phyloP scores from a whole-genome alignment of 2,113 vertebrate genomes.

The Rhinogobius similis region DNA sequence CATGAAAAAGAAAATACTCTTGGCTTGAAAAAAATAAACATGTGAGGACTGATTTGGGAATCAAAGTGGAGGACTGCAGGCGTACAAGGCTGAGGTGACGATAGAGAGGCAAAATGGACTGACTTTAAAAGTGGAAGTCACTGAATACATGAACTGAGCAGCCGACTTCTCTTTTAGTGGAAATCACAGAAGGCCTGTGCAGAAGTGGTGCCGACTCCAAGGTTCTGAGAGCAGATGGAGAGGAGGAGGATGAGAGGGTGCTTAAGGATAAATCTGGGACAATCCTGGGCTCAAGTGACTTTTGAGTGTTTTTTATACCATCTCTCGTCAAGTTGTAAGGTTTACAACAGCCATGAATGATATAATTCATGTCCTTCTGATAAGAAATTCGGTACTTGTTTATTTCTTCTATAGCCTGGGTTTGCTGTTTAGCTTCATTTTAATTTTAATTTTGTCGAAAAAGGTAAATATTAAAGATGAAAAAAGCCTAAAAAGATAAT shows the following conservation, averaged over 20 bases:
- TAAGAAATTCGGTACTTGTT: too few species aligned
- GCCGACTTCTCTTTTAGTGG: slow-evolving; percentile 8
- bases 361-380: not conserved
- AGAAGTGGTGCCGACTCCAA: not conserved
- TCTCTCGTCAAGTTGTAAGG: slow-evolving; percentile 17
- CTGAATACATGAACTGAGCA: slow-evolving; percentile 5
- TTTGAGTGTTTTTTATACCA: slow-evolving; percentile 33
- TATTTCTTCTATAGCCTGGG: too few species aligned
- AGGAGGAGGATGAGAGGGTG: slow-evolving; percentile 4
- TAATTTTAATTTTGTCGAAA: too few species aligned
- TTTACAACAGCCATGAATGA: not conserved
- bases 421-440: too few species aligned
- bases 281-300: slow-evolving; percentile 30
- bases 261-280: slow-evolving; percentile 23
- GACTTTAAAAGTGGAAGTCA: slow-evolving; percentile 2
- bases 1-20: not conserved
- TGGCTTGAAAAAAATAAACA: not conserved
- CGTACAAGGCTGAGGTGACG: not conserved
- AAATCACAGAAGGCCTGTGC: not conserved
- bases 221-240: slow-evolving; percentile 17
- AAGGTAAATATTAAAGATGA: too few species aligned
- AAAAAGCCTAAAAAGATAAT: too few species aligned
- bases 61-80: not conserved
- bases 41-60: not conserved
- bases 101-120: not conserved